Base-by-base conservation (phyloP, 2,797 vertebrate species). In the Distichodus sexfasciatus region DNA sequence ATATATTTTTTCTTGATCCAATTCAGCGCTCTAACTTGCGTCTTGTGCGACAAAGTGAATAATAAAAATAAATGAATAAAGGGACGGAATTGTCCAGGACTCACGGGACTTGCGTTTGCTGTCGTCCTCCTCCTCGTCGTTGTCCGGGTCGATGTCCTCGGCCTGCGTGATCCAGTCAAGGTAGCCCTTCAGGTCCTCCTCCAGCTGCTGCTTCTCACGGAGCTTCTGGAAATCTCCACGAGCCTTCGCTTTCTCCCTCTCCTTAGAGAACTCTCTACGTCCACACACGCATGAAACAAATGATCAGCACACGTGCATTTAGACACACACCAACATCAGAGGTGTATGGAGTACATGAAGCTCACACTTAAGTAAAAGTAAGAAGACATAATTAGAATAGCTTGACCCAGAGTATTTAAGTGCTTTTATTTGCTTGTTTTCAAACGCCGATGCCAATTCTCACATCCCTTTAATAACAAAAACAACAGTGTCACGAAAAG, bases 111-210 rank as follows among this genome's bases (percentile, higher is more conserved):
- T 94, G 63, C 91, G 89, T 69, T 95, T 95, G 82, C 87, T 88
- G 67, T 93, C 93, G 43, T 92, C 92, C 41, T 91, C 92, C n/a
- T 94, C 93, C 10, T 94, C 94, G 46, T 95, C 93, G 0, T 95
- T 95, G 80, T 95, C 94, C 0, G 94, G 94, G 76, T 95, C 94
- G 17, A 95, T 95, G 68, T 95, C 94, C 84, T 95, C 94, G 0
- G 94, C 94, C 72, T 95, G 94, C 0, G 94, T 95, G 79, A 95
- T 95, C 94, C 94, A 95, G 69, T 95, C 94, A 74, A 95, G 86
- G 84, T 95, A 95, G 36, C 94, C 94, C 78, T 92, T 93, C 71
- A 95, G 87, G 60, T 95, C 94, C 76, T 95, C 94, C 64, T 95
- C 94, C 6, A 95, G 87, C 77, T 95, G 94, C 65, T 95, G 94